Base-by-base conservation (phyloP, 2,888 invertebrate genomes). In the Nasonovia ribisnigri region DNA sequence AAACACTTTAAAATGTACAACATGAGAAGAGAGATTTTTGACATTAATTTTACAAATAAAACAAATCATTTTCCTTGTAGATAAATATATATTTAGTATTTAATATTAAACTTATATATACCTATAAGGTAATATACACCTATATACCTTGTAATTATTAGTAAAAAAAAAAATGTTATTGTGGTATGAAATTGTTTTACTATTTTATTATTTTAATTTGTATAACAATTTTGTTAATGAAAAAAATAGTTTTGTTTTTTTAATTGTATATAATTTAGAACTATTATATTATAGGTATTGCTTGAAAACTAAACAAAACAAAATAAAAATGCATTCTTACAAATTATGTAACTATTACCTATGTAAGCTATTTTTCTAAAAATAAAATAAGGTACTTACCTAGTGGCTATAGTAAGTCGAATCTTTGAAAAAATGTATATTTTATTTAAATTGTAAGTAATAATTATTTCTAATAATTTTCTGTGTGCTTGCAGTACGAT, bases 41-140 rank as follows among this genome's bases (percentile, higher is more conserved):
- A 36, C 36, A 87, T 87, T 43, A 26, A 20, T 87, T 43, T 87
- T 87, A 42, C 43, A 87, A 42, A 87, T 46, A 87, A 88, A 88
- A 88, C 88, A 88, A 88, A 54, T 88, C 54, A 88, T 88, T 54
- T 88, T 88, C 11, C 60, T 60, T 60, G 60, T 60, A 60, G 60
- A 60, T 60, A 60, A 60, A 60, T 60, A 0, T 60, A 3, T 60
- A 60, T 29, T 60, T 29, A 29, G 3, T 54, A 54, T 60, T 60
- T 48, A 3, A n/a, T 29, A 60, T 60, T 60, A 29, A 60, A n/a
- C 11, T 29, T 60, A 11, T 46, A 46, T 46, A 46, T 46, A 46
- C 6, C n/a, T n/a, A n/a, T n/a, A n/a, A n/a, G n/a, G n/a, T n/a
- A n/a, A n/a, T n/a, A n/a, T n/a, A n/a, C n/a, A n/a, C n/a, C n/a